A percentile compares a stretch with the other conserved stretches of the same genome.
phyloP scores from a whole-genome alignment of 2,888 invertebrate species.

The Eugnorisma glareosa region DNA sequence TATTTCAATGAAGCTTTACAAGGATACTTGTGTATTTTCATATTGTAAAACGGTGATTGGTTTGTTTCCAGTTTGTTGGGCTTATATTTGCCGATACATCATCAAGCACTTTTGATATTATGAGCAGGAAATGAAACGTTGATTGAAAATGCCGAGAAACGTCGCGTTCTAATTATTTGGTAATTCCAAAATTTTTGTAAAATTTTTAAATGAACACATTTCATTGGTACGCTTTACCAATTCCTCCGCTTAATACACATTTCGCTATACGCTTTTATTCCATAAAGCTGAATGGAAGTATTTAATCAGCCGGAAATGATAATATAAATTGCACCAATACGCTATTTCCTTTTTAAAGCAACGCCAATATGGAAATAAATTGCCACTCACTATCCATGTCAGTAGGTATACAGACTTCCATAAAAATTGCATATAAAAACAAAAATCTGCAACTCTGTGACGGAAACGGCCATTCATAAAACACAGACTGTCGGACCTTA shows the following conservation, averaged over 20 bases:
- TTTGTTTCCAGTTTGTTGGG: constrained; percentile 45
- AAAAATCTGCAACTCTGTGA: constrained; percentile 53
- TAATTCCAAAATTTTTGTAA: neutral
- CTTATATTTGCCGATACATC: constrained; percentile 40
- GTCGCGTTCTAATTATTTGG: constrained; percentile 22
- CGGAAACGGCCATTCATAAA: constrained; percentile 66
- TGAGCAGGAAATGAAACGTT: constrained; percentile 49
- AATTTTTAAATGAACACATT: constrained; percentile 7
- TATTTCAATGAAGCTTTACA: constrained; percentile 60
- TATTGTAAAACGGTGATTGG: constrained; percentile 9
- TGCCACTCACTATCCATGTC: constrained; percentile 35
- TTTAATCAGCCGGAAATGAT: constrained; percentile 56
- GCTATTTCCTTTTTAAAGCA: constrained; percentile 56
- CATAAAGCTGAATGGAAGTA: constrained; percentile 34
- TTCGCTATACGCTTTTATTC: constrained; percentile 8
- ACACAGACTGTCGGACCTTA: constrained; percentile 65
- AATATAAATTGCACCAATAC: constrained; percentile 55
- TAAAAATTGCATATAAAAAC: constrained; percentile 54
- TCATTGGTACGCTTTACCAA: neutral
- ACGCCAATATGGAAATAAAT: constrained; percentile 51
- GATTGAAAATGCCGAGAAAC: constrained; percentile 45
- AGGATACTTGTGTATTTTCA: constrained; percentile 33
- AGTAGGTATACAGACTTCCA: constrained; percentile 32
- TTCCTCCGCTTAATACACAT: constrained; percentile 6
- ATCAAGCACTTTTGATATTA: constrained; percentile 36